A percentile compares a stretch with the other conserved stretches of the same genome.
phyloP scores from a whole-genome alignment of 2,888 invertebrate species.

The Catotricha subobsoleta region DNA sequence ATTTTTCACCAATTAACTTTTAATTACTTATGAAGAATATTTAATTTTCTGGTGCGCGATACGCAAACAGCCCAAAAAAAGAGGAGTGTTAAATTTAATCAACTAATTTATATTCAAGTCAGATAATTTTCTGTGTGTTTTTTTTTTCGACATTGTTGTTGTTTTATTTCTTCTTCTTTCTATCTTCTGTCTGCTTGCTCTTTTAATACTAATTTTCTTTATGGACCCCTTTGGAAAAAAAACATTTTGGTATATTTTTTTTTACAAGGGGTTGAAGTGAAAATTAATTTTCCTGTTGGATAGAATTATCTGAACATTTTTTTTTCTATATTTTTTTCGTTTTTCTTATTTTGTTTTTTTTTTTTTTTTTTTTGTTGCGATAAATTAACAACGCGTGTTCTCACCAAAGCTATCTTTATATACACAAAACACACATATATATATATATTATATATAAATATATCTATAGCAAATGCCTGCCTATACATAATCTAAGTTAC shows the following conservation, averaged over 20 bases:
- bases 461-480: no score
- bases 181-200: neutral
- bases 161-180: neutral
- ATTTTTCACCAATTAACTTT: conserved; percentile 4
- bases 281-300: neutral
- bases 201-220: no score
- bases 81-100: conserved; percentile 3
- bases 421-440: no score
- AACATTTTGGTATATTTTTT: neutral
- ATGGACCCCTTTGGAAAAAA: neutral
- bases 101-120: conserved; percentile 6
- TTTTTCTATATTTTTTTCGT: no score
- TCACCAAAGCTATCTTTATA: no score
- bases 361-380: no score
- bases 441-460: no score
- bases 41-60: neutral
- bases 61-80: neutral
- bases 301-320: no score
- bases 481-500: no score
- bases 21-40: conserved; percentile 4
- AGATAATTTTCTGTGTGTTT: neutral
- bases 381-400: no score
- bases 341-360: no score
- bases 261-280: neutral
- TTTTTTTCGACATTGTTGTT: no score